These are phyloP conservation scores for Eutolmus rufibarbis DNA, from an alignment of 2,888 invertebrate species.

Conservation along the genomic window DNA sequence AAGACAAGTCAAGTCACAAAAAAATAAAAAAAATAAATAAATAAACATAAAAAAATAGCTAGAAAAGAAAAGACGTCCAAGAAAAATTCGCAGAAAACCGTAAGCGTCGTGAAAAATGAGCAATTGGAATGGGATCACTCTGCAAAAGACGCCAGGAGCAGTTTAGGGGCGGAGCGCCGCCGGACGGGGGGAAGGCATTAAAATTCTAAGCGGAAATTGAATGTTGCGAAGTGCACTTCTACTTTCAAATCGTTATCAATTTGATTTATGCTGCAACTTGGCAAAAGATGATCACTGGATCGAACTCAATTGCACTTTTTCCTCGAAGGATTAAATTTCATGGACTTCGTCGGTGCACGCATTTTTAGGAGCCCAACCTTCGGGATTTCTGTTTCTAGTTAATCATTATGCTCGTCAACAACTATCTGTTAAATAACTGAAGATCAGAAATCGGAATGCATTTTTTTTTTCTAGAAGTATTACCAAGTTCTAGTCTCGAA, in stretches of 20 bases:
- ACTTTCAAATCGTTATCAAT: not conserved
- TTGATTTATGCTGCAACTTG: not conserved
- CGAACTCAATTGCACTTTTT: not conserved
- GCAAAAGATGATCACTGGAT: not conserved
- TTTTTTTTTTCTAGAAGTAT: too few relatives aligned
- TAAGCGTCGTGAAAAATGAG: not conserved
- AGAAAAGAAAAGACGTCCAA: not conserved
- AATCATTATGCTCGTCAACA: not conserved
- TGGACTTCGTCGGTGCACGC: not conserved
- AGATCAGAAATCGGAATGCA: too few relatives aligned
- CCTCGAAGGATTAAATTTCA: not conserved
- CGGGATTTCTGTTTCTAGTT: not conserved
- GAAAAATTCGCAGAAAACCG: not conserved
- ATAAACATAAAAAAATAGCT: not conserved
- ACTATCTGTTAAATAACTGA: too few relatives aligned
- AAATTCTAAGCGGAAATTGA: constrained; percentile 3
- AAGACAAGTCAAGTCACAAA: not conserved
- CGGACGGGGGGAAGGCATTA: not conserved
- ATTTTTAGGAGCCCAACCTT: not conserved
- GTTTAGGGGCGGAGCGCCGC: not conserved
- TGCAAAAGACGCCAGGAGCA: not conserved
- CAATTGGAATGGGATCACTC: not conserved
- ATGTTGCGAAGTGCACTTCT: not conserved
- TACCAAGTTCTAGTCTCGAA: too few relatives aligned
- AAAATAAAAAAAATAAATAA: not conserved